Evolutionary conservation across 2,113 vertebrate genomes (phyloP).

Genomic region (Geococcyx californianus): DNA sequence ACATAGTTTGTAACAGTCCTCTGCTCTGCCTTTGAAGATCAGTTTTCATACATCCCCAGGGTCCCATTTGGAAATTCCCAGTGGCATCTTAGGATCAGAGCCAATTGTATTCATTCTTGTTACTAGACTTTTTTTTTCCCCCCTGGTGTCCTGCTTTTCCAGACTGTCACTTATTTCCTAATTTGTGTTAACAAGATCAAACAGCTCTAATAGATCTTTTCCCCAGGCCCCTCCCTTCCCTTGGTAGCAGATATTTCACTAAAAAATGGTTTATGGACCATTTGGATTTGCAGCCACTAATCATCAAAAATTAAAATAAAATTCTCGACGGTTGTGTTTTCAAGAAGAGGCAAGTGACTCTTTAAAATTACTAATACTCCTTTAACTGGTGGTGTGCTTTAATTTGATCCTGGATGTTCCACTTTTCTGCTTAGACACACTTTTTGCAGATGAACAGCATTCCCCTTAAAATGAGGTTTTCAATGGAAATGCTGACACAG

Average conservation of each 20-base stretch:
- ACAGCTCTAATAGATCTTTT: not conserved
- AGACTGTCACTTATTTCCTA: not conserved
- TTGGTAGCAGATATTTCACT: not conserved
- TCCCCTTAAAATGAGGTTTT: constrained; percentile 44
- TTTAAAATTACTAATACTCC: not conserved
- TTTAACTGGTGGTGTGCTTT: not conserved
- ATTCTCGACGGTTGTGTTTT: not conserved
- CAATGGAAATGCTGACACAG: constrained; percentile 48
- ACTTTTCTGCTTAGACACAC: constrained; percentile 29
- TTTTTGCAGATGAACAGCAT: constrained; percentile 36
- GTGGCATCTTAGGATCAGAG: not conserved
- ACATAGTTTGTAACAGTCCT: not conserved
- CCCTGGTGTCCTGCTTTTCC: not conserved
- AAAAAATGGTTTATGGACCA: not conserved
- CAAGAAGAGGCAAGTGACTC: not conserved
- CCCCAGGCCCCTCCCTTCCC: not conserved
- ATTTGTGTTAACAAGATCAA: not conserved
- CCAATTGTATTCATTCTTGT: not conserved
- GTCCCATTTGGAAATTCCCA: not conserved
- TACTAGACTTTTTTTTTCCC: not conserved
- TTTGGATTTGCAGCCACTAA: not conserved
- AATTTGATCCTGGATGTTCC: not conserved
- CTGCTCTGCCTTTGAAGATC: not conserved
- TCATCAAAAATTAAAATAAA: not conserved
- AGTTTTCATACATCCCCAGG: not conserved